These are phyloP conservation scores for Heteromyza rotundicornis DNA, from an alignment of 2,888 invertebrate species.

Conservation along the genomic window DNA sequence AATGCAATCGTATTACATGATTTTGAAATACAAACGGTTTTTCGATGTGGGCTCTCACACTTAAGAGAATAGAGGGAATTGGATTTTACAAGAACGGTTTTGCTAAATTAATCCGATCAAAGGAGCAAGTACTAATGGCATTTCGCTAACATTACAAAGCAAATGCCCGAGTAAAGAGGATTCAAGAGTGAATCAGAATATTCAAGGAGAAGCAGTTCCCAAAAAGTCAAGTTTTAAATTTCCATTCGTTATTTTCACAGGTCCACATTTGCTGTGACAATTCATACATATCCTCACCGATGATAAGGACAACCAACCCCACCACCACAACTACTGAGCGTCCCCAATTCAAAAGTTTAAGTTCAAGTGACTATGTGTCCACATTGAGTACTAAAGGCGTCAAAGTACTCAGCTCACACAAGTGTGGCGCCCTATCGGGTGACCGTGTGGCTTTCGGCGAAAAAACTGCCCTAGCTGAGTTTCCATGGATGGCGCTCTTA, in stretches of 20 bases:
- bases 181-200: too few species aligned
- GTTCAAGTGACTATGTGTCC: background rate
- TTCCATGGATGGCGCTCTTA: constrained; percentile 80
- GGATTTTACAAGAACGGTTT: too few species aligned
- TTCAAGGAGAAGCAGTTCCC: too few species aligned
- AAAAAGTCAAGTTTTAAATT: too few species aligned
- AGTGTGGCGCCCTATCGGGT: constrained; percentile 67
- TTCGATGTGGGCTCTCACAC: too few species aligned
- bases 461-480: constrained; percentile 69
- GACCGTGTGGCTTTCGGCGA: constrained; percentile 70
- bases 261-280: constrained; percentile 24
- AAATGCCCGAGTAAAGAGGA: too few species aligned
- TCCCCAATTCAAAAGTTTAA: background rate
- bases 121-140: too few species aligned
- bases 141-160: too few species aligned
- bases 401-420: constrained; percentile 33
- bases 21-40: too few species aligned
- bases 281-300: background rate
- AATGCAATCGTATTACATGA: too few species aligned
- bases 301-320: background rate
- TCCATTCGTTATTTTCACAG: constrained; percentile 18
- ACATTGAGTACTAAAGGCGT: constrained; percentile 31
- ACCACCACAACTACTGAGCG: background rate
- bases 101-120: too few species aligned
- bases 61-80: too few species aligned